Evolutionary conservation across 2,888 invertebrate species (phyloP), one percentile per base, ranked within the genome.

Genomic region (Caenorhabditis doughertyi): DNA sequence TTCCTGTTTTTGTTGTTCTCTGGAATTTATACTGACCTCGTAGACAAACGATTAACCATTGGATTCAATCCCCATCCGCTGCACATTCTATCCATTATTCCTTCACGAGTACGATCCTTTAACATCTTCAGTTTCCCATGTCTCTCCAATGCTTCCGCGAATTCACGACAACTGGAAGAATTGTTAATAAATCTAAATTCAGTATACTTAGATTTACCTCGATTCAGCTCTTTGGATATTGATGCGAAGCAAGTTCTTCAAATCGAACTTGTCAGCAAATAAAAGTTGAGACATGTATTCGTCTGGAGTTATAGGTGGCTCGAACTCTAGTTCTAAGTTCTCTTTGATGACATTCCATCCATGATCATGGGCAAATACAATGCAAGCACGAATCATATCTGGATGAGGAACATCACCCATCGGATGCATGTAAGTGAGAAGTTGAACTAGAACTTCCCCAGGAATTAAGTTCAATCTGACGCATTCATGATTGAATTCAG

Each of bases 291-390:
- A 74, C 80, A 85, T 79, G 44, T 83, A 82, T 23, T 81, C 76
- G 49, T 80, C 73, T 29, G 73, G 55, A 18, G 84, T 83, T 11
- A 55, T 74, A 16, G 87, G 87, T 23, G 85, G 85, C 62, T 87
- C 84, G n/a, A 83, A 74, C 47, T 79, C 79, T 35, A 79, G 83
- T 39, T 87, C 87, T 53, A 88, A 47, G 18, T 82, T 81, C 60
- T 84, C 84, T 60, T 84, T 83, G 27, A 87, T 55, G 9, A 74
- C 32, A 11, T 76, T 56, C 89, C 88, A 89, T 68, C 79, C 81
- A 32, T 88, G 87, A 27, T 87, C 85, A 49, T 80, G 70, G 47
- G 85, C 85, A 62, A 89, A 84, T 21, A 88, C 81, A 60, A 89
- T 71, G 51, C 87, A 79, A 8, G 89, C 83, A 32, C 88, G 84